Evolutionary conservation across 2,797 vertebrate genomes (phyloP), one percentile per base, ranked within the genome.

Genomic region (Pelobates cultripes): DNA sequence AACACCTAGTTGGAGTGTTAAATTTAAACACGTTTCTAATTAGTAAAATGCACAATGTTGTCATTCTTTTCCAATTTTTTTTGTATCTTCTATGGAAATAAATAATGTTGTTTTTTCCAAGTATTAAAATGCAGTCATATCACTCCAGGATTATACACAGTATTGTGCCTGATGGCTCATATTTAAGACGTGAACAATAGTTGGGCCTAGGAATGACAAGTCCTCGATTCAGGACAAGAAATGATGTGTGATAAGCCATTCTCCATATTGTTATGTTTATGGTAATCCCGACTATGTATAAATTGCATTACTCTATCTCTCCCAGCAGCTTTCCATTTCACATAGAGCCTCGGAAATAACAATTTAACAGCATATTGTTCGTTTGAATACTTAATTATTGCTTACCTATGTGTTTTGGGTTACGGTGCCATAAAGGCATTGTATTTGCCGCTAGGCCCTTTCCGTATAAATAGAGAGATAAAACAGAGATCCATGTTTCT

Each of bases 331-430:
- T 70, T 66, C 70, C 57, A 14, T 60, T 75, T 72, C 61, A 45
- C 44, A 72, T 80, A 57, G 41, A 64, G 53, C 57, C 63, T 75
- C 66, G 12, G 7, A 12, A 79, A 57, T 40, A 79, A 64, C 57
- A 45, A 79, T 75, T 77, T 55, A 70, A 70, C 64, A 75, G 42
- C 28, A 44, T 45, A 75, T 71, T 75, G 72, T 57, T 79, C n/a
- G 43, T 84, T 44, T 66, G 66, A 84, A 79, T 84, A n/a, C 43
- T 53, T 75, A 70, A 84, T 79, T 75, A 79, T 84, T 71, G 57
- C 82, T 57, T 72, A 76, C 73, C 77, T 79, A 44, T 51, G 45
- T 55, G 41, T 66, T 74, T 75, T 74, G 28, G 70, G 15, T 70
- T 68, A 15, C 8, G 10, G 44, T 75, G 70, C 78, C 43, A 70